phyloP scores from a whole-genome alignment of 2,113 vertebrate genomes.

The Rhagologus leucostigma region DNA sequence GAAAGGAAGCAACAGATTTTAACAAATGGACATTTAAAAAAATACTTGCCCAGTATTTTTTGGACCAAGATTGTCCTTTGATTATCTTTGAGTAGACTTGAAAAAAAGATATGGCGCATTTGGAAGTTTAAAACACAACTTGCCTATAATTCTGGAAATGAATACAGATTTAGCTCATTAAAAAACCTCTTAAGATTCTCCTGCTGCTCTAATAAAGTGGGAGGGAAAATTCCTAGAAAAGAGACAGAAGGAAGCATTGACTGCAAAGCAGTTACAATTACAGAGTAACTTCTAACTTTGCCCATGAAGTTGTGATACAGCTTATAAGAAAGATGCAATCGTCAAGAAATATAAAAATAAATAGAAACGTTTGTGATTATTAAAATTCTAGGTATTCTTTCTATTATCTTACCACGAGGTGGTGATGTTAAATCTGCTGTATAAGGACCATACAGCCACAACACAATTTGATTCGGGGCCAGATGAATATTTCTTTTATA shows the following conservation, averaged over 20 bases:
- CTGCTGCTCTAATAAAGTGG: not conserved
- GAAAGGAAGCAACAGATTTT: not conserved
- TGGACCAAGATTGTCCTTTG: not conserved
- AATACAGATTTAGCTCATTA: not conserved
- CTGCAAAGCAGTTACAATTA: not conserved
- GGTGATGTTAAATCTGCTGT: not conserved
- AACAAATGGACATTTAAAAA: not conserved
- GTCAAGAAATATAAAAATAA: not conserved
- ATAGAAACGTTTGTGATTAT: not conserved
- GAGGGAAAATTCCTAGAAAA: not conserved
- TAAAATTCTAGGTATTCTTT: not conserved
- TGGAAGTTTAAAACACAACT: not conserved
- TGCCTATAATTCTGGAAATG: not conserved
- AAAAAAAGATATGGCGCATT: not conserved
- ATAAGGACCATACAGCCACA: not conserved
- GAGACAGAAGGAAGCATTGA: not conserved
- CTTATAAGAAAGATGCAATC: not conserved
- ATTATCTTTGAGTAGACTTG: not conserved
- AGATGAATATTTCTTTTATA: not conserved
- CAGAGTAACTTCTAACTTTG: not conserved
- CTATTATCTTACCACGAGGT: not conserved
- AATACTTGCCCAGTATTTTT: not conserved
- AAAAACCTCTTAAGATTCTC: not conserved
- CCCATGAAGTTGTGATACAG: not conserved
- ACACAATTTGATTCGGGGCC: not conserved